Base-by-base conservation (phyloP, 2,888 invertebrate genomes). In the Netelia inedita region DNA sequence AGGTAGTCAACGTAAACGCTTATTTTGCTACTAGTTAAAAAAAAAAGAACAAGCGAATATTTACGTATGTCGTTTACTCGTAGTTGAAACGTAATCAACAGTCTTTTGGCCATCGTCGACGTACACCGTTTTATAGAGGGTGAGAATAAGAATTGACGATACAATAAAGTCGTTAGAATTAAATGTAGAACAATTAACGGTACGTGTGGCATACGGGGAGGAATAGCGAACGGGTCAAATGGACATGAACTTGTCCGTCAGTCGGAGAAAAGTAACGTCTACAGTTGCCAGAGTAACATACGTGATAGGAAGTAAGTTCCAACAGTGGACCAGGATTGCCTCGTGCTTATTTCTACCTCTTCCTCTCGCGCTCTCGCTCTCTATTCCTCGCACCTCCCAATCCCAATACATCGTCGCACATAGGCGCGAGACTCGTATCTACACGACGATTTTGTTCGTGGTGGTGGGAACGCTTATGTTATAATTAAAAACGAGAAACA, bases 221-320 rank as follows among this genome's bases (percentile, higher is more conserved):
- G 53, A 82, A 79, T 65, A 59, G 61, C 59, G 74, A 81, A 81
- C 55, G 80, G 85, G 85, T 85, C 85, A 85, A 85, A 82, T 85
- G 85, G 85, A 86, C 85, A 86, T 87, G 85, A 87, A 88, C 87
- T 89, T 89, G 88, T 89, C 89, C 88, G 87, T 89, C 89, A 89
- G 87, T 89, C 85, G 83, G 83, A 88, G 88, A 88, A 88, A 89
- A 88, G 87, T 86, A 86, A 87, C 88, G 89, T 88, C 88, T 88
- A 75, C 82, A 63, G 43, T 14, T 83, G 86, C 19, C 83, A 89
- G 89, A 79, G 68, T 6, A 85, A 55, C 87, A 89, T 83, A 73
- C 65, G 14, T 46, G 80, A 28, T 65, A 85, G 80, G 83, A 89
- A 86, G 89, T 87, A 68, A 43, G 6, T 35, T 59, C 80, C 50